phyloP scores from a whole-genome alignment of 1,140 invertebrate species.

The Drosophila ercepeae region DNA sequence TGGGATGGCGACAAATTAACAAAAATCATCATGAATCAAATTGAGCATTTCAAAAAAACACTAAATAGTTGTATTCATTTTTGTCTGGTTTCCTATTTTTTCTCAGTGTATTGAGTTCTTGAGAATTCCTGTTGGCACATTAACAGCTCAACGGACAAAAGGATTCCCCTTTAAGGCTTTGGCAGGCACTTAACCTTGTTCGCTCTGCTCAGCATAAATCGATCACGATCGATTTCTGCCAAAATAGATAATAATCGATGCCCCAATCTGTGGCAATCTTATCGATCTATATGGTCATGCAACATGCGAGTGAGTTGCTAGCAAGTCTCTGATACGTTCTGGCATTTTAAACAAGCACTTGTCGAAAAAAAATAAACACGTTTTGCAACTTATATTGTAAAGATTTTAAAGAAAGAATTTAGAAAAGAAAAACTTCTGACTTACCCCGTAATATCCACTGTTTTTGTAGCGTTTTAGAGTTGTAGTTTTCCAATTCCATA shows the following conservation, averaged over 20 bases:
- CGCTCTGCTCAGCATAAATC: conserved; percentile 40
- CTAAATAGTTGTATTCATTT: no score
- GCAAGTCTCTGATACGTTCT: background rate
- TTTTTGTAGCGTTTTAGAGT: no score
- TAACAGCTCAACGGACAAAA: conserved; percentile 46
- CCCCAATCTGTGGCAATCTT: conserved; percentile 44
- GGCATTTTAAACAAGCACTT: background rate
- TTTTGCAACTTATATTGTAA: no score
- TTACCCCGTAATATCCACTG: no score
- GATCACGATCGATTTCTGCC: conserved; percentile 70
- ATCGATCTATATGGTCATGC: conserved; percentile 32
- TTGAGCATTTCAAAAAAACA: background rate
- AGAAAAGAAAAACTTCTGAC: no score
- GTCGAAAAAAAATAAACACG: no score
- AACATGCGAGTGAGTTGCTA: background rate
- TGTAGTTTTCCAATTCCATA: no score
- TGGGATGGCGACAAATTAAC: background rate
- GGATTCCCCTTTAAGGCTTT: conserved; percentile 13
- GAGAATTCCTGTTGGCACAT: conserved; percentile 35
- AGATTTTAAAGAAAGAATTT: no score
- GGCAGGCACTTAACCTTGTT: conserved; percentile 45
- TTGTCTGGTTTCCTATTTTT: no score
- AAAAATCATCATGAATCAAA: background rate
- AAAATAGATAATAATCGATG: conserved; percentile 70
- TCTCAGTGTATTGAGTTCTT: no score